These are phyloP conservation scores for Plebejus argus DNA, from an alignment of 2,888 invertebrate genomes.

Conservation along the genomic window DNA sequence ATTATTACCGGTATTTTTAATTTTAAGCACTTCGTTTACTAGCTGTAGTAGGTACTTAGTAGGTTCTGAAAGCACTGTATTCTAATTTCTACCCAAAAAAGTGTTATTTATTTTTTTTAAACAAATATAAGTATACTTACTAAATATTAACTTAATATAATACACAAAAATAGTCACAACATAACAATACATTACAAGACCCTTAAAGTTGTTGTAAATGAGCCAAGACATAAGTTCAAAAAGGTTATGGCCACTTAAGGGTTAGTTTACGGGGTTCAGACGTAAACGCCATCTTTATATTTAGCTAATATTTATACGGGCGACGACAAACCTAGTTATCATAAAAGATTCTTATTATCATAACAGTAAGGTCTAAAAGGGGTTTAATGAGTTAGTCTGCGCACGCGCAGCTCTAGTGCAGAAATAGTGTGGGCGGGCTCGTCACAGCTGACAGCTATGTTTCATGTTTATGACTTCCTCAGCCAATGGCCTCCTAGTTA, in stretches of 20 bases:
- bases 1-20: too few relatives aligned
- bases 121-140: too few relatives aligned
- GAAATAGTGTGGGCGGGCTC: constrained; percentile 78
- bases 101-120: too few relatives aligned
- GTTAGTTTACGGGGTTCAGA: constrained; percentile 29
- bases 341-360: not conserved
- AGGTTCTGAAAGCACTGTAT: too few relatives aligned
- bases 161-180: not conserved
- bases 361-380: not conserved
- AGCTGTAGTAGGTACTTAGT: too few relatives aligned
- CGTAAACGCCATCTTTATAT: constrained; percentile 46
- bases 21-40: too few relatives aligned
- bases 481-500: constrained; percentile 68
- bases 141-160: not conserved
- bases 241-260: constrained; percentile 29
- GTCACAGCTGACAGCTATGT: constrained; percentile 75
- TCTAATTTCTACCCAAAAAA: too few relatives aligned
- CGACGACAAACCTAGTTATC: constrained; percentile 49
- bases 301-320: constrained; percentile 51
- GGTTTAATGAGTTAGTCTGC: constrained; percentile 37
- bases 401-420: constrained; percentile 64
- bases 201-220: not conserved
- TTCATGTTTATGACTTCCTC: constrained; percentile 77
- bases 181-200: not conserved
- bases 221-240: constrained; percentile 26